Conservation (phyloP, 2,797 vertebrate genomes). For the Betta splendens region DNA sequence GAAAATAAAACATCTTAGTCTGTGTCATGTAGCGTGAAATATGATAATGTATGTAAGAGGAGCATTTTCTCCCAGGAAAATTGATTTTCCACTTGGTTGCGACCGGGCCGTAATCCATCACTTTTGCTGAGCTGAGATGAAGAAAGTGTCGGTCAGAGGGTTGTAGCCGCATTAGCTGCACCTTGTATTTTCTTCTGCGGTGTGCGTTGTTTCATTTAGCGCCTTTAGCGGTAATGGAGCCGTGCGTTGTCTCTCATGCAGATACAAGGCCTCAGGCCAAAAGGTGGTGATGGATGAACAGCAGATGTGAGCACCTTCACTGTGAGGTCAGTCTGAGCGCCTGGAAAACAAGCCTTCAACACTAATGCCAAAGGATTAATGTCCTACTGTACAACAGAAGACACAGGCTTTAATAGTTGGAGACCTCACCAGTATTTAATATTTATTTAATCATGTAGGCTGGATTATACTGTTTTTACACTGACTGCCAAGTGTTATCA, state of each 20-base stretch:
- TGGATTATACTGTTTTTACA: neutral
- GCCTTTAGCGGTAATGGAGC: neutral
- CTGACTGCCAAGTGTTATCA: neutral
- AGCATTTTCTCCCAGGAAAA: constrained; percentile 47
- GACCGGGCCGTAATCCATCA: constrained; percentile 55
- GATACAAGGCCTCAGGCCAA: constrained; percentile 5
- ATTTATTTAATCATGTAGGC: too few species aligned
- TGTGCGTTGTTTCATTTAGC: constrained; percentile 9
- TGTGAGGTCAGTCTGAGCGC: constrained; percentile 14
- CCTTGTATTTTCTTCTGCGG: constrained; percentile 3
- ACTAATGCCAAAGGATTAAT: constrained; percentile 27
- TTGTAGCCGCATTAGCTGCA: constrained; percentile 11
- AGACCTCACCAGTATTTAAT: too few species aligned
- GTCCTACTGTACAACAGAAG: constrained; percentile 21
- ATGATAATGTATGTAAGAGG: constrained; percentile 57
- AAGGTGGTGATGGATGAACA: constrained; percentile 32
- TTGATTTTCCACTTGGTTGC: constrained; percentile 57
- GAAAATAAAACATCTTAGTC: constrained; percentile 58
- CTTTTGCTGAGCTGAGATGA: constrained; percentile 29
- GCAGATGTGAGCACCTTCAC: constrained; percentile 22
- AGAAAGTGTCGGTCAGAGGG: constrained; percentile 32
- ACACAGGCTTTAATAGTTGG: constrained; percentile 17
- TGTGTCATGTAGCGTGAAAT: constrained; percentile 59
- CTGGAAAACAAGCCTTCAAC: constrained; percentile 32
- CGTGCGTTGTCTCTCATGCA: constrained; percentile 5